Base-by-base conservation (phyloP, 1,140 invertebrate genomes). In the Cryptotermes secundus region DNA sequence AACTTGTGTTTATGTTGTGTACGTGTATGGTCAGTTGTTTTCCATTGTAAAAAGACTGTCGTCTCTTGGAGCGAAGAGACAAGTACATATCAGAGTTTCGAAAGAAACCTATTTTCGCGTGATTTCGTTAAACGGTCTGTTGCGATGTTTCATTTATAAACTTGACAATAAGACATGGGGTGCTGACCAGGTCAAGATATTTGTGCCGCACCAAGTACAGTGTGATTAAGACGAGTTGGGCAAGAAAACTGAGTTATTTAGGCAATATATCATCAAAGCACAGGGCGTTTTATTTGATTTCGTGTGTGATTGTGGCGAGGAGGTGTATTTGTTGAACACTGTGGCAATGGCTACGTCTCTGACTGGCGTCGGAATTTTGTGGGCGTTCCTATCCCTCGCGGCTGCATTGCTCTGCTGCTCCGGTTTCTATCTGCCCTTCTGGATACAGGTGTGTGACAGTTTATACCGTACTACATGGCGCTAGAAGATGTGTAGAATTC, bases 341-440 rank as follows among this genome's bases (percentile, higher is more conserved):
- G 59, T 72, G 26, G 14, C 85, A 14, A 91, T 92, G 90, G 90
- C 90, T 31, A 90, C 91, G 12, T 91, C 90, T 82, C 87, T 94
- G 87, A 93, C 92, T 83, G 91, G 91, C 79, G 89, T 93, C 72
- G 94, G 94, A 79, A 90, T 93, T 83, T 88, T 93, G 84, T 95
- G 94, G 94, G 93, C 93, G 22, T 90, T 92, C 59, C 87, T 94
- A 83, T 94, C 93, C 45, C 88, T 94, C 65, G 88, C 92, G 45
- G 92, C 92, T 72, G 92, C 93, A n/a, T 88, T 94, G 59, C 89
- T 93, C 31, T 92, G 91, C 86, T 92, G 93, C 87, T 91, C 92
- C 22, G 94, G 94, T 84, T 95, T 94, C 88, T 95, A 94, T 87
- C 88, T 95, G 87, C 94, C 94, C 82, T 94, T 93, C 88, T 95